A percentile compares a stretch with the other conserved stretches of the same genome.
These are phyloP conservation scores for Mobula birostris DNA, from an alignment of 2,113 vertebrate genomes.

Conservation along the genomic window DNA sequence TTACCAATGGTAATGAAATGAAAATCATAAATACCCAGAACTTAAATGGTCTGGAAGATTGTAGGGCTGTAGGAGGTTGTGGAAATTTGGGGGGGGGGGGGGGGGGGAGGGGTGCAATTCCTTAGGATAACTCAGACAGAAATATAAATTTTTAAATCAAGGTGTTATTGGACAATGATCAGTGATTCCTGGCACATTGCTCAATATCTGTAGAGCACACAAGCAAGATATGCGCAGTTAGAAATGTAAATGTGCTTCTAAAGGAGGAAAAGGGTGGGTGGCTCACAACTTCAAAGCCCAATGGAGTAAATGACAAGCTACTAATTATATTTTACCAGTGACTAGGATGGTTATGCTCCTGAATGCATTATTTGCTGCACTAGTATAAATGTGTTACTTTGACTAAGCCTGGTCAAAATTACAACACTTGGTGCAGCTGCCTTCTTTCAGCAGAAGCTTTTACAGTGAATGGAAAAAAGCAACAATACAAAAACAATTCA, in stretches of 20 bases:
- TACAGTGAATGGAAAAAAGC: neutral
- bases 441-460: neutral
- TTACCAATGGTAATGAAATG: neutral
- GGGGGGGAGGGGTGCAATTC: too few species aligned
- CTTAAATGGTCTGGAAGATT: neutral
- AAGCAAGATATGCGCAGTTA: neutral
- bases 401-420: slow-evolving; percentile 3
- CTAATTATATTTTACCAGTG: neutral
- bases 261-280: neutral
- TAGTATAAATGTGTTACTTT: neutral
- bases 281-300: slow-evolving; percentile 7
- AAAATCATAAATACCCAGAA: neutral
- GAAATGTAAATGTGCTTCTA: neutral
- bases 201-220: neutral
- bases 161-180: neutral
- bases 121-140: neutral
- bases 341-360: neutral
- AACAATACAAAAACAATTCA: neutral
- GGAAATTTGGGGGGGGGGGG: too few species aligned
- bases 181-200: neutral
- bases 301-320: slow-evolving; percentile 5
- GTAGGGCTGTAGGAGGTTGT: neutral
- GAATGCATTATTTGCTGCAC: slow-evolving; percentile 9
- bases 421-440: neutral
- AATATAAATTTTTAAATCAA: neutral